Base-by-base conservation (phyloP, 2,888 invertebrate genomes). In the Polyommatus icarus region DNA sequence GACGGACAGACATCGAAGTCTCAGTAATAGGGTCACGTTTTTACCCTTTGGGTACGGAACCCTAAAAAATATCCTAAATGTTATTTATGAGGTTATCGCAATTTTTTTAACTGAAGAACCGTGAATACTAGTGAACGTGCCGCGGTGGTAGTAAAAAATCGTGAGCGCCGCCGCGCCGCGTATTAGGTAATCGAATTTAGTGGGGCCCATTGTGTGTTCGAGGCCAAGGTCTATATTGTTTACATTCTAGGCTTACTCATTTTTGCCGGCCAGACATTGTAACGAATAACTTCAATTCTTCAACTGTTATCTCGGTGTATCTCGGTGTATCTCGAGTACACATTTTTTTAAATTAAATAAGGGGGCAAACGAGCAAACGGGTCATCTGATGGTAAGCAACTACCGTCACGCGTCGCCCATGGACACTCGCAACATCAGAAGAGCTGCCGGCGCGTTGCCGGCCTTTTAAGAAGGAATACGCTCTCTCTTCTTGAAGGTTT, bases 201-300 rank as follows among this genome's bases (percentile, higher is more conserved):
- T 88, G 90, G 87, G 89, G 88, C 89, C 90, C 87, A 92, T 92
- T 93, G 91, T 93, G 87, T 85, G 81, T 80, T 81, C 85, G 89
- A 88, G 91, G 92, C 92, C 93, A 93, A 94, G 93, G 93, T 85
- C 91, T 86, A 81, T 76, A 84, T 86, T 94, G 93, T 94, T 94
- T 93, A 93, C 92, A 89, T 84, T 83, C 83, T 79, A 79, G 78
- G 40, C 46, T 73, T 73, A 73, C 46, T 73, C 79, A 81, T 78
- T 76, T 80, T 80, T 78, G 75, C 78, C 32, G 4, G 71, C 78
- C 79, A 61, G 50, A 76, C 76, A 73, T 57, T 67, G 67, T 67
- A 29, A 67, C 29, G 18, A 67, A 67, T 32, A 29, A 67, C 12
- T 24, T 29, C 29, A 67, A 67, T 59, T 59, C 59, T 61, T 61